Evolutionary conservation across 2,113 vertebrate species (phyloP).

Genomic region (Rhea pennata): DNA sequence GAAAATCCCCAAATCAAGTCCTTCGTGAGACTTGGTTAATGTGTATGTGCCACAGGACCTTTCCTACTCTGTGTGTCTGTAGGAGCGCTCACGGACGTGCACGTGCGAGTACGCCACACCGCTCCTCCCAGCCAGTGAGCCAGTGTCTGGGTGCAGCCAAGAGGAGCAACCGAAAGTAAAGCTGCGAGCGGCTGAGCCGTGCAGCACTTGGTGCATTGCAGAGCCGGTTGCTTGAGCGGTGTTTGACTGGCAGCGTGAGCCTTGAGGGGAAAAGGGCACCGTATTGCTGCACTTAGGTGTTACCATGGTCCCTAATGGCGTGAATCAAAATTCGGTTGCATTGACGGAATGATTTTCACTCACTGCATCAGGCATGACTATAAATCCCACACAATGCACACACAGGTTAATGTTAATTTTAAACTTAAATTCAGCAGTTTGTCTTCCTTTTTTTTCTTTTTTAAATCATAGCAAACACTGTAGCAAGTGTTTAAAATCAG

Average conservation of each 20-base stretch:
- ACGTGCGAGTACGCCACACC: fast-evolving
- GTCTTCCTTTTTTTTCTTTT: not conserved
- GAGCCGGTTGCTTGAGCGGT: not conserved
- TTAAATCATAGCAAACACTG: not conserved
- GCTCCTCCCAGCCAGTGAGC: fast-evolving
- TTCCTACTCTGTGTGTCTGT: not conserved
- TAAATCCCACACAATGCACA: not conserved
- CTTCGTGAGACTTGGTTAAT: not conserved
- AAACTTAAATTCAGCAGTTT: not conserved
- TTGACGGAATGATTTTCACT: not conserved
- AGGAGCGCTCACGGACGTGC: fast-evolving
- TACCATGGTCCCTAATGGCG: not conserved
- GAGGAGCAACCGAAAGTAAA: no score
- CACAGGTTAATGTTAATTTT: not conserved
- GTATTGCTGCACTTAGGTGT: not conserved
- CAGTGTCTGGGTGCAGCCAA: not conserved
- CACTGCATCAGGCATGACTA: not conserved
- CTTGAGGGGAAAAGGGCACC: not conserved
- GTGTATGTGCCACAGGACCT: fast-evolving
- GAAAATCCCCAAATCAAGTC: not conserved
- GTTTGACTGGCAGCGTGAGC: not conserved
- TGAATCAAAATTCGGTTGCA: not conserved
- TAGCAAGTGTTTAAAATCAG: not conserved
- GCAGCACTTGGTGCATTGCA: constrained; percentile 27
- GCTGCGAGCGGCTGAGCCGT: not conserved